phyloP scores from a whole-genome alignment of 2,888 invertebrate genomes.

The Mythimna ferrago region DNA sequence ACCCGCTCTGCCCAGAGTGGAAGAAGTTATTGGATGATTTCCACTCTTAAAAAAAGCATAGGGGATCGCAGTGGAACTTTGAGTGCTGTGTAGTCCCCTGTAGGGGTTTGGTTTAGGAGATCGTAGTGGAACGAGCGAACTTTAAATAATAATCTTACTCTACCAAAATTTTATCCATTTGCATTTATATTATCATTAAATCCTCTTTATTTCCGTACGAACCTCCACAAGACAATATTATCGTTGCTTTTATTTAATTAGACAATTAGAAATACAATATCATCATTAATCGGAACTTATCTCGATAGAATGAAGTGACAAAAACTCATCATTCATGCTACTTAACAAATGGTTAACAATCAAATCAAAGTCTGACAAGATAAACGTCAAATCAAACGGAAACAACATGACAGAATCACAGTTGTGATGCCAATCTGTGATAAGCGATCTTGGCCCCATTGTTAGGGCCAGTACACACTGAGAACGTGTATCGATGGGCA shows the following conservation, averaged over 20 bases:
- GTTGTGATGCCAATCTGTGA: slow-evolving; percentile 26
- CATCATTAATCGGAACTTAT: not conserved
- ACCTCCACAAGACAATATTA: not conserved
- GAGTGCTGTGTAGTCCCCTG: too few species aligned
- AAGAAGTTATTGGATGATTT: too few species aligned
- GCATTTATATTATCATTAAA: not conserved
- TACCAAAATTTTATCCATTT: not conserved
- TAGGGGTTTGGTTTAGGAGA: too few species aligned
- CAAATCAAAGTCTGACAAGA: not conserved
- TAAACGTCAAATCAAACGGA: slow-evolving; percentile 23
- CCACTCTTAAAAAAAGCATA: too few species aligned
- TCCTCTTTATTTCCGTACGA: not conserved
- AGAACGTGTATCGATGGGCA: not conserved
- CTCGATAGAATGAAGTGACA: not conserved
- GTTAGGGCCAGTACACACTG: not conserved
- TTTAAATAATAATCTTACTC: too few species aligned
- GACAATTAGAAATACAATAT: not conserved
- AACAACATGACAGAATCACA: slow-evolving; percentile 21
- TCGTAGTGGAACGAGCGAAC: too few species aligned
- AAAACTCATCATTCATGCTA: not conserved
- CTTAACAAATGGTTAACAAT: slow-evolving; percentile 13
- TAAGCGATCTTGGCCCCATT: slow-evolving; percentile 6
- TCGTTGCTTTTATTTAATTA: not conserved
- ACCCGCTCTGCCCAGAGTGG: too few species aligned
- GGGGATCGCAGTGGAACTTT: too few species aligned